Percentiles rank a stretch among this genome's conserved stretches.
These are phyloP conservation scores for Paracentrotus lividus DNA, from an alignment of 53 echinoderm and acorn worm species.

Conservation along the genomic window DNA sequence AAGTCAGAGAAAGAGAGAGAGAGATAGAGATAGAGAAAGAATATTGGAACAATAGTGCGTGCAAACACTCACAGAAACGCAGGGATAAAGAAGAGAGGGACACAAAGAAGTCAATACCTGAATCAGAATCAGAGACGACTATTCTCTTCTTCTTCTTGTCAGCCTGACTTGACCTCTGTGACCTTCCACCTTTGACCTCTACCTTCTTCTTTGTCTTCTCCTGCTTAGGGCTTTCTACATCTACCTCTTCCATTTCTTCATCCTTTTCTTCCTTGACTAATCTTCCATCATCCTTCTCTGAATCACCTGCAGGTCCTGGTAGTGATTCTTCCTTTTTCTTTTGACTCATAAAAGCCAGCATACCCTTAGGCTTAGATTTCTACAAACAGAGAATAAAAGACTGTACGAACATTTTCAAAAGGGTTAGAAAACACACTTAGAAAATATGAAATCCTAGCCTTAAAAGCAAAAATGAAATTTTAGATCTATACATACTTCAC, in stretches of 20 bases:
- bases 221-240: slow-evolving; percentile 23
- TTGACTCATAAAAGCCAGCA: slow-evolving; percentile 60
- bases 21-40: not conserved
- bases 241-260: slow-evolving; percentile 1
- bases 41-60: too few species aligned
- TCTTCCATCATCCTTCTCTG: slow-evolving; percentile 19
- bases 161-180: slow-evolving; percentile 42
- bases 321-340: slow-evolving; percentile 27
- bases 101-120: slow-evolving; percentile 48
- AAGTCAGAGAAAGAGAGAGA: not conserved
- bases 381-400: too few species aligned
- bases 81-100: not conserved
- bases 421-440: too few species aligned
- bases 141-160: slow-evolving; percentile 72
- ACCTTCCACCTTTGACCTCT: slow-evolving; percentile 38
- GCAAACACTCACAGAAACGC: not conserved
- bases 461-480: too few species aligned
- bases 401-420: too few species aligned
- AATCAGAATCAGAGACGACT: slow-evolving; percentile 76
- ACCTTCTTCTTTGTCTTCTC: not conserved
- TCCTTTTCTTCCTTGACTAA: slow-evolving; percentile 57
- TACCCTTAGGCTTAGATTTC: slow-evolving; percentile 63
- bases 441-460: too few species aligned
- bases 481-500: too few species aligned
- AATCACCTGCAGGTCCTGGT: slow-evolving; percentile 45